A percentile compares a stretch with the other conserved stretches of the same genome.
phyloP scores from a whole-genome alignment of 2,113 vertebrate genomes.

The Physeter macrocephalus region DNA sequence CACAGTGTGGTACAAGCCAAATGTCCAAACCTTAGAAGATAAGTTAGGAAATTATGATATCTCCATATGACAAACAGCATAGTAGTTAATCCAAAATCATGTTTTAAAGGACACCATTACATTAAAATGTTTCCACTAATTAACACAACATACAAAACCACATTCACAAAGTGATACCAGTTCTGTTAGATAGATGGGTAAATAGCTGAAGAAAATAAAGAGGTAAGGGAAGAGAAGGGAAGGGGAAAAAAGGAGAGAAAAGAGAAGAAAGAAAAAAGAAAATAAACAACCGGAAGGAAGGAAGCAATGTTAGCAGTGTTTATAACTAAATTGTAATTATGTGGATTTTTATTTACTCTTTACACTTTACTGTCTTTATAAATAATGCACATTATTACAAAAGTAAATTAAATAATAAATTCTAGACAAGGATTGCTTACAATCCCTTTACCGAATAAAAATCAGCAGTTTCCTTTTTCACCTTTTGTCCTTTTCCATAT shows the following conservation, averaged over 20 bases:
- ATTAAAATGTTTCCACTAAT: not conserved
- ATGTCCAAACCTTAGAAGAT: not conserved
- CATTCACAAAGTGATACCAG: not conserved
- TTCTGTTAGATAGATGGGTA: not conserved
- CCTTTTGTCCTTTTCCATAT: not conserved
- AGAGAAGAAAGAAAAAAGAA: not conserved
- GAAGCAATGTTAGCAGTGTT: not conserved
- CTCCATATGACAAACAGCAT: not conserved
- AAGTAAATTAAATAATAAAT: constrained; percentile 11
- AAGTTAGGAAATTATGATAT: not conserved
- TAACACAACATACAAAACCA: not conserved
- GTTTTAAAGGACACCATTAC: not conserved
- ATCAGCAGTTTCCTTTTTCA: not conserved
- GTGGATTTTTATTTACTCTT: not conserved
- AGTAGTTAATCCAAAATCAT: not conserved
- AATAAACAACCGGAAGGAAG: not conserved
- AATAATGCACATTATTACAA: not conserved
- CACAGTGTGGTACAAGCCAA: not conserved
- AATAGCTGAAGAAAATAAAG: not conserved
- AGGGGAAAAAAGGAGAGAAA: no score
- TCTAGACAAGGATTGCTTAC: not conserved
- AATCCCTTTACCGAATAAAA: not conserved
- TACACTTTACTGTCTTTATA: not conserved
- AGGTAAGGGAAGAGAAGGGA: not conserved
- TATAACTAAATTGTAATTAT: not conserved